Evolutionary conservation across 2,113 vertebrate species (phyloP).

Genomic region (Accipiter virgatus): DNA sequence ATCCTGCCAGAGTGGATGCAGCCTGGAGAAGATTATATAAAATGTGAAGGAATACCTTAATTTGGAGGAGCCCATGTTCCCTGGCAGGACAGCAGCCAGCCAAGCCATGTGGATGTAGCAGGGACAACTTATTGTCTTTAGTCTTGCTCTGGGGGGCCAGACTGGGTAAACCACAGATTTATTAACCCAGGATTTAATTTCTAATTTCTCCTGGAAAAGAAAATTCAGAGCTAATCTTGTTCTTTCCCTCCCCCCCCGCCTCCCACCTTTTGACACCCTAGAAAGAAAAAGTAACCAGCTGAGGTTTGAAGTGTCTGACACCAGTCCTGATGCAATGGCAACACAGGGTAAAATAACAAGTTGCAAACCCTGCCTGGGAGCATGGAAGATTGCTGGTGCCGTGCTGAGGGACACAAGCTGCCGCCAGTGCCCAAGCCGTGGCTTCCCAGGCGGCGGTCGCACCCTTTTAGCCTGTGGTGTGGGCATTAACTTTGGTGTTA

Average conservation of each 20-base stretch:
- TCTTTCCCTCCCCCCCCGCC: not conserved
- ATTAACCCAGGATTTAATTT: not conserved
- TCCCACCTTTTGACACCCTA: not conserved
- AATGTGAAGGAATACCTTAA: not conserved
- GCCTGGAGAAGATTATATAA: not conserved
- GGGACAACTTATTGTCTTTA: not conserved
- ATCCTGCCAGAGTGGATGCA: not conserved
- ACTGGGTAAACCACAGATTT: not conserved
- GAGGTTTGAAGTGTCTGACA: not conserved
- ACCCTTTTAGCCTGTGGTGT: slow-evolving; percentile 9
- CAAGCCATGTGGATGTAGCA: not conserved
- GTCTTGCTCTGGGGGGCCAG: not conserved
- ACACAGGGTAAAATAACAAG: not conserved
- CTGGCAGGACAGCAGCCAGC: not conserved
- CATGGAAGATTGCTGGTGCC: not conserved
- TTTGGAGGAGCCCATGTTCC: not conserved
- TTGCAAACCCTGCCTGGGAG: slow-evolving; percentile 41
- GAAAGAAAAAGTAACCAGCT: not conserved
- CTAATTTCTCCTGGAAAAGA: not conserved
- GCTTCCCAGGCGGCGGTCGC: not conserved
- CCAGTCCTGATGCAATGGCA: not conserved
- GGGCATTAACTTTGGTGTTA: not conserved
- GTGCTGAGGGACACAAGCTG: not conserved
- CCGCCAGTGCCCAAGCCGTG: accelerated
- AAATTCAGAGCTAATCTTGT: not conserved